Percentiles rank a stretch among this genome's conserved stretches.
Evolutionary conservation across 2,797 vertebrate species (phyloP).

Genomic region (Falco naumanni): DNA sequence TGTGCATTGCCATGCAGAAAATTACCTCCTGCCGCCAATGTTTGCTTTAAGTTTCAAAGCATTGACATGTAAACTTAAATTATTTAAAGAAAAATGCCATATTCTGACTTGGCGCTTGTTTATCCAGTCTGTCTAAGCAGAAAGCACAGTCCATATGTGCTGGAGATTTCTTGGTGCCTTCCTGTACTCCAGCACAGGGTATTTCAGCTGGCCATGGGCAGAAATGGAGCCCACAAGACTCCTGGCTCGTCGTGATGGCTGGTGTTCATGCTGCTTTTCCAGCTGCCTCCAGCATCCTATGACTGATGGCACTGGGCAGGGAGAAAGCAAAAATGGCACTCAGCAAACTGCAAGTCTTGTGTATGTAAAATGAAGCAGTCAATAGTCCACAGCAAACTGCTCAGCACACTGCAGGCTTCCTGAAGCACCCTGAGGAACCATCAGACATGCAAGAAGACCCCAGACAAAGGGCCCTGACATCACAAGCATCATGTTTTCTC

Average conservation of each 20-base stretch:
- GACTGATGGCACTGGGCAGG: not conserved
- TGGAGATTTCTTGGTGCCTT: not conserved
- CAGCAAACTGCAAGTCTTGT: not conserved
- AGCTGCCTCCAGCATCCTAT: not conserved
- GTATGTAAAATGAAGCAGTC: not conserved
- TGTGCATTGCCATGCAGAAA: not conserved
- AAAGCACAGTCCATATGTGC: not conserved
- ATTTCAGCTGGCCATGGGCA: slow-evolving; percentile 1
- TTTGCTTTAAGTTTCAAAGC: slow-evolving; percentile 7
- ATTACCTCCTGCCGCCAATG: not conserved
- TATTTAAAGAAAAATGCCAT: not conserved
- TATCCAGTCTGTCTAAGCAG: not conserved
- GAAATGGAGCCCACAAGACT: not conserved
- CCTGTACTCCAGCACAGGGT: not conserved
- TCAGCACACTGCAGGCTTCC: not conserved
- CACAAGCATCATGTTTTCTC: not conserved
- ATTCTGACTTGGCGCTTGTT: not conserved
- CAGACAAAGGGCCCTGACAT: not conserved
- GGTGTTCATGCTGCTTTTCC: not conserved
- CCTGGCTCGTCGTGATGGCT: not conserved
- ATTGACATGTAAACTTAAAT: not conserved
- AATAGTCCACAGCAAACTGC: not conserved
- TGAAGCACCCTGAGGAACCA: not conserved
- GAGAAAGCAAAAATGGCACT: not conserved
- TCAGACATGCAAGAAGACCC: not conserved